phyloP scores from a whole-genome alignment of 2,113 vertebrate genomes.

The Eurypyga helias region DNA sequence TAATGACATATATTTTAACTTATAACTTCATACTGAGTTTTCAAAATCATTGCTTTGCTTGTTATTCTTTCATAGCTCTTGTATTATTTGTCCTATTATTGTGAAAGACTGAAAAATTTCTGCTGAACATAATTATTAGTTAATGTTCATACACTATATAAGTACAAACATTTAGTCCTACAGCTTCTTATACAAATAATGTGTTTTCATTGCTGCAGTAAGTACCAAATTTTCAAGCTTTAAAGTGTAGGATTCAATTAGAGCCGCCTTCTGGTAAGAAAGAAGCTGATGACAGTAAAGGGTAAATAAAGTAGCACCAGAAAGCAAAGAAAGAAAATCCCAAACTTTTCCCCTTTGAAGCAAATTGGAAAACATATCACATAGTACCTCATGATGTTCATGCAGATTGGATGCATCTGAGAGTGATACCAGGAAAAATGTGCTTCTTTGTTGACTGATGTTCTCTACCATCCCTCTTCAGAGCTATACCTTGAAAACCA shows the following conservation, averaged over 20 bases:
- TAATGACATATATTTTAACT: constrained; percentile 63
- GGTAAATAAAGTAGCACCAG: not conserved
- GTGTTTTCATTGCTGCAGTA: not conserved
- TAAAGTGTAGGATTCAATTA: not conserved
- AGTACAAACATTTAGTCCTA: constrained; percentile 52
- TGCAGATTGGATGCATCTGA: not conserved
- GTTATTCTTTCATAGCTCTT: constrained; percentile 40
- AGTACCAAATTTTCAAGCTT: not conserved
- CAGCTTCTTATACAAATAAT: constrained; percentile 33
- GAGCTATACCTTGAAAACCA: not conserved
- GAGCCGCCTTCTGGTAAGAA: not conserved
- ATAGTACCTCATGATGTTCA: not conserved
- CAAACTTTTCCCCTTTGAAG: not conserved
- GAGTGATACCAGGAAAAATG: not conserved
- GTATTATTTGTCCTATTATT: constrained; percentile 53
- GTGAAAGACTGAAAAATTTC: constrained; percentile 66
- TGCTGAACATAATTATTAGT: constrained; percentile 66
- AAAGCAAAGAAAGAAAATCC: not conserved
- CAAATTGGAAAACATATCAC: not conserved
- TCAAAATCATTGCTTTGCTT: constrained; percentile 67
- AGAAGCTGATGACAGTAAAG: not conserved
- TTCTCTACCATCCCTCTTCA: not conserved
- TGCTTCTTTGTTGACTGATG: not conserved
- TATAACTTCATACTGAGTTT: constrained; percentile 57
- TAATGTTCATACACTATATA: constrained; percentile 43